Base-by-base conservation (phyloP, 1,140 invertebrate genomes). In the Neodiprion fabricii region DNA sequence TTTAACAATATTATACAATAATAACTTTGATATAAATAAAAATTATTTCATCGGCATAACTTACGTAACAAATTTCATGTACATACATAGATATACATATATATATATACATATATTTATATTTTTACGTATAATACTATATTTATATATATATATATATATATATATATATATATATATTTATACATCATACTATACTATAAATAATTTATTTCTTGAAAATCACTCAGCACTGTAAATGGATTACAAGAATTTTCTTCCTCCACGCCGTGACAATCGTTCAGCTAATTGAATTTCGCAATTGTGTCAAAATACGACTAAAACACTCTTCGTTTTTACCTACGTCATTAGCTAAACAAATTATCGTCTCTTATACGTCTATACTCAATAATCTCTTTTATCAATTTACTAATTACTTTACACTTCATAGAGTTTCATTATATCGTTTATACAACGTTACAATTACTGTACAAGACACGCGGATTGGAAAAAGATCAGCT, bases 301-400 rank as follows among this genome's bases (percentile, higher is more conserved):
- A 69, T 71, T 79, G 79, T 84, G 79, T 84, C 82, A 85, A 85
- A 85, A 85, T 83, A 84, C 79, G 81, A 84, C 82, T 82, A 80
- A 48, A 61, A 61, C 75, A 80, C 74, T 81, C 78, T 81, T 79
- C 78, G 28, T 40, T 40, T 40, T 40, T 1, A 40, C 28, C 28
- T 40, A 14, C n/a, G 11, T 61, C 53, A 0, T 61, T 61, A 61
- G 53, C 53, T 61, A 61, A 61, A 61, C 53, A 61, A 40, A 40
- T 40, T 61, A 12, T 61, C 53, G n/a, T 61, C 53, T 17, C 9
- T 61, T 9, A 61, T 61, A 14, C n/a, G 11, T 61, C 11, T 61
- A 11, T 61, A 61, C n/a, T 61, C 53, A 61, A 61, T 61, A 0
- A 7, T 61, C 28, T 40, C 28, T 40, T 40, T 40, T 40, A 40